Percentiles rank a stretch among this genome's conserved stretches.
Conservation (phyloP, 1,140 invertebrate species). For the Megalonaias nervosa region DNA sequence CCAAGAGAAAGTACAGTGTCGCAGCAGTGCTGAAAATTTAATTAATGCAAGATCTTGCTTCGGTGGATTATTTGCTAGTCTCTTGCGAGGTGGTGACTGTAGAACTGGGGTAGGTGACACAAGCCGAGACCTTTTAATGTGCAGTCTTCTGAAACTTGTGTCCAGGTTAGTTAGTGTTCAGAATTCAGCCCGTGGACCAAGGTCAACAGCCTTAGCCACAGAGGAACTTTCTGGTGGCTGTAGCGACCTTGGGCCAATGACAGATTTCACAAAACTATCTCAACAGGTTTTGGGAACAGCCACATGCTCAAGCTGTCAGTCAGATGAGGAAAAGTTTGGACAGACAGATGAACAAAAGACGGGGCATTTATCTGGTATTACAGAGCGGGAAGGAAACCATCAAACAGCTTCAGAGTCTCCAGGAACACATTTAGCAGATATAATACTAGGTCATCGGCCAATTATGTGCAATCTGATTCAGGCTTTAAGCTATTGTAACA, state of each 20-base stretch:
- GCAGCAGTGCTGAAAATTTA: slow-evolving; percentile 68
- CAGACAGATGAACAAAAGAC: slow-evolving; percentile 60
- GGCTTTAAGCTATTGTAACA: slow-evolving; percentile 75
- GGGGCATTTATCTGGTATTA: slow-evolving; percentile 22
- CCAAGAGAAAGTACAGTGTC: slow-evolving; percentile 73
- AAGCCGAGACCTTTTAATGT: slow-evolving; percentile 80
- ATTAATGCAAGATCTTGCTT: slow-evolving; percentile 72
- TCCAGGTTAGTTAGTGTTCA: slow-evolving; percentile 81
- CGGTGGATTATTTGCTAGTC: slow-evolving; percentile 79
- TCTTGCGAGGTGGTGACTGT: slow-evolving; percentile 77
- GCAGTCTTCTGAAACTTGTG: slow-evolving; percentile 80
- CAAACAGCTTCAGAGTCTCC: slow-evolving; percentile 14
- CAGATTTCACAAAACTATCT: slow-evolving; percentile 54
- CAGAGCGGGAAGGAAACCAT: slow-evolving; percentile 14
- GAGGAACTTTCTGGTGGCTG: slow-evolving; percentile 17
- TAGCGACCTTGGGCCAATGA: slow-evolving; percentile 49
- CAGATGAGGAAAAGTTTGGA: slow-evolving; percentile 62
- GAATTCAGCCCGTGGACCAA: slow-evolving; percentile 37
- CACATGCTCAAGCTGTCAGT: slow-evolving; percentile 42
- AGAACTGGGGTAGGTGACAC: slow-evolving; percentile 73
- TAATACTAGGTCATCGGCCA: slow-evolving; percentile 67
- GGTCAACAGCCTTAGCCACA: slow-evolving; percentile 30
- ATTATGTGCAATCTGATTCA: slow-evolving; percentile 87
- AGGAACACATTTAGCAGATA: slow-evolving; percentile 56
- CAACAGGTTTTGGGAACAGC: slow-evolving; percentile 44